These are phyloP conservation scores for Micoletzkya japonica DNA, from an alignment of 2,888 invertebrate genomes.

Conservation along the genomic window DNA sequence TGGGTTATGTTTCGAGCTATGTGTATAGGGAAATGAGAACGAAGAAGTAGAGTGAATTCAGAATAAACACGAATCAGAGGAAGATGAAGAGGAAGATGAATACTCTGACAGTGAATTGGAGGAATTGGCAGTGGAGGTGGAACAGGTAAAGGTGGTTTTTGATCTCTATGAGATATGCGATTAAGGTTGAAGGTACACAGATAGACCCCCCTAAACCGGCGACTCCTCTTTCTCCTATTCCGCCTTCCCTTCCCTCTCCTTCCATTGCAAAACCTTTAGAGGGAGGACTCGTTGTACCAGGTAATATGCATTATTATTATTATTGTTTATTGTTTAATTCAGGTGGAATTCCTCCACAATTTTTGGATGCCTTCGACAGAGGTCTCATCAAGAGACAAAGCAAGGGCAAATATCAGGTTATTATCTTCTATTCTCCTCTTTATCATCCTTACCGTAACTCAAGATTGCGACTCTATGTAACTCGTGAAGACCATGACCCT, in stretches of 20 bases:
- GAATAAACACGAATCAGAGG: slow-evolving; percentile 31
- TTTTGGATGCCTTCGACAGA: slow-evolving; percentile 57
- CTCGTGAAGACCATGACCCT: background rate
- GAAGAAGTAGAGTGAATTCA: too few relatives aligned
- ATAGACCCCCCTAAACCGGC: background rate
- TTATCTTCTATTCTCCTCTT: background rate
- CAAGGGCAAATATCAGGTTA: slow-evolving; percentile 63
- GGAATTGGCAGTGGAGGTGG: slow-evolving; percentile 60
- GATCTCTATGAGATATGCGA: background rate
- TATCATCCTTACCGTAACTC: background rate
- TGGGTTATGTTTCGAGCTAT: background rate
- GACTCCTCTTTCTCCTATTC: background rate
- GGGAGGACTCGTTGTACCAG: background rate
- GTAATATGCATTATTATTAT: background rate
- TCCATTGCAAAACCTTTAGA: background rate
- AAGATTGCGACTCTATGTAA: background rate
- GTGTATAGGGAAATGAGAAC: too few relatives aligned
- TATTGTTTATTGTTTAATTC: background rate
- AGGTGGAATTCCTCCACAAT: slow-evolving; percentile 33
- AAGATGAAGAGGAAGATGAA: slow-evolving; percentile 56
- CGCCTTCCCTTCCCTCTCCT: background rate
- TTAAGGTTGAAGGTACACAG: slow-evolving; percentile 1
- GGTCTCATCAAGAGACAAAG: slow-evolving; percentile 60
- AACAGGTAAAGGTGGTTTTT: slow-evolving; percentile 40
- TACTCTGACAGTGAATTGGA: slow-evolving; percentile 61